Base-by-base conservation (phyloP, 53 echinoderm and acorn worm species). In the Stichopus horrens region DNA sequence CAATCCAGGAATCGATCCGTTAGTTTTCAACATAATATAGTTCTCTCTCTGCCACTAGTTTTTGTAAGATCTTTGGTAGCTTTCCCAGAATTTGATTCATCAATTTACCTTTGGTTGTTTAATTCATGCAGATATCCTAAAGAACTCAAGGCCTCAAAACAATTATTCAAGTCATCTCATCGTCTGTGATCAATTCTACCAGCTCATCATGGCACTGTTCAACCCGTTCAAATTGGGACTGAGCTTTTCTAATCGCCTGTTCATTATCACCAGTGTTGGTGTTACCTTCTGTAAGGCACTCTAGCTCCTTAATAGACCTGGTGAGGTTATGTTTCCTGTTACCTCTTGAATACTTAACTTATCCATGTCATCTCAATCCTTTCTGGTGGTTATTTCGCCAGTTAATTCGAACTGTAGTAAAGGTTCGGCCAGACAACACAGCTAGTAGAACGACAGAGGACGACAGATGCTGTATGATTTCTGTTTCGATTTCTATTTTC, bases 81-180 rank as follows among this genome's bases (percentile, higher is more conserved):
- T 78, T 78, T 19, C 73, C 78, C 7, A 88, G 65, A 21, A 88
- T 78, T 21, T 58, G 78, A 10, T 65, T 78, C 58, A 88, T 78
- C 58, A 88, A 52, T 14, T 23, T 77, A 16, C 53, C 37, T 52
- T 78, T 77, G 60, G 21, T 77, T 77, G 68, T 88, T 88, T 21
- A 88, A 76, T 53, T 89, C 89, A 67, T 89, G 74, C 53, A 81
- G 16, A 81, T 89, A 89, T 9, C 82, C 82, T 52, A 89, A 67
- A 4, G 89, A 23, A 53, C 53, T 60, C 52, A 80, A 16, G 9
- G 81, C 82, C 57, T 89, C 82, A 67, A 52, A 67, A 21, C 82
- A 81, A 55, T 89, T 58, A 9, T 81, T 23, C 14, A 89, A 67
- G 57, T 89, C 89, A 89, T 89, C 81, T 60, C 63, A 14, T 60